Evolutionary conservation across 2,888 invertebrate genomes (phyloP).

Genomic region (Emesis castigata): DNA sequence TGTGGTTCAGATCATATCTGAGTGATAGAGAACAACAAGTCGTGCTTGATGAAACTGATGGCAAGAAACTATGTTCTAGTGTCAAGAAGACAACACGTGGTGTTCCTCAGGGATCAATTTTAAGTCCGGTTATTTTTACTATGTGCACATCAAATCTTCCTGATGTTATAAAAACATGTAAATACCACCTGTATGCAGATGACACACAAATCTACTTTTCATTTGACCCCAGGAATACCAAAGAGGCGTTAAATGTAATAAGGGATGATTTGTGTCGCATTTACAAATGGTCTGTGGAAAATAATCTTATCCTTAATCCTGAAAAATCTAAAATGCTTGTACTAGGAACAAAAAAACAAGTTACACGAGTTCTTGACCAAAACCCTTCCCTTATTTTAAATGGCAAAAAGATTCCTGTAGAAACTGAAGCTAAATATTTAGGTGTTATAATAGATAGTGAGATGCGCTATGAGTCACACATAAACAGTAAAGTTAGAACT

Average conservation of each 20-base stretch:
- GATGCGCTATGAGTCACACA: not conserved
- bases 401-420: not conserved
- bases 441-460: not conserved
- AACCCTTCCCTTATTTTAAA: not conserved
- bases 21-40: conserved; percentile 23
- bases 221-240: not conserved
- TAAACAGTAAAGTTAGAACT: not conserved
- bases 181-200: conserved; percentile 1
- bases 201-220: conserved; percentile 3
- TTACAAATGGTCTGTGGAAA: conserved; percentile 9
- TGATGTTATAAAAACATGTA: not conserved
- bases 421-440: not conserved
- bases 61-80: not conserved
- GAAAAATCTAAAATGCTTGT: conserved; percentile 10
- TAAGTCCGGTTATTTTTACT: not conserved
- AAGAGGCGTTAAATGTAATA: not conserved
- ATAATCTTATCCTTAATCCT: not conserved
- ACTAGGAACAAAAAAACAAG: conserved; percentile 12
- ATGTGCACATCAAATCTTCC: not conserved
- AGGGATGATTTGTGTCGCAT: not conserved
- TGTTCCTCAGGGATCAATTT: conserved; percentile 12
- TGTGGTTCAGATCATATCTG: conserved; percentile 43
- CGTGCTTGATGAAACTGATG: not conserved
- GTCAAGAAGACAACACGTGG: conserved; percentile 1
- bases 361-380: not conserved